Base-by-base conservation (phyloP, 2,113 vertebrate species). In the Apistogramma diplotaenia region DNA sequence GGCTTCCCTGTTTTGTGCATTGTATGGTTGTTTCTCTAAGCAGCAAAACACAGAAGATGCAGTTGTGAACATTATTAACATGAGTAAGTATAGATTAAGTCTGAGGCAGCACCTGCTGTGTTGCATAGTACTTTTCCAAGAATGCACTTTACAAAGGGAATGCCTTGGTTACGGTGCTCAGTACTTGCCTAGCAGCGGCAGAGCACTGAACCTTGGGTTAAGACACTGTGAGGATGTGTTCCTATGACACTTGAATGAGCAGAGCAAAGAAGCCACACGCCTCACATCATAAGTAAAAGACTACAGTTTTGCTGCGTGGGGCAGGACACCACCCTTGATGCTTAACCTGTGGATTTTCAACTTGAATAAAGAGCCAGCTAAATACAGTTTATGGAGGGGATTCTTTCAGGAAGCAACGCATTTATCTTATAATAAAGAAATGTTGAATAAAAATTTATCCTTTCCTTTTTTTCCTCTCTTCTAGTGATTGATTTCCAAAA, bases 261-360 rank as follows among this genome's bases (percentile, higher is more conserved):
- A 55, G 56, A 76, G 54, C 72, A 59, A 87, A 88, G 67, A 78
- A 65, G 84, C 84, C 46, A 11, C 77, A 60, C 75, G 54, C 79
- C 85, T 86, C 67, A 40, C 71, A 35, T 60, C 74, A 25, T 25
- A 61, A 58, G 29, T 70, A 3, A 89, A 86, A 90, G 80, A 90
- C 85, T 83, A 23, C 18, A 35, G 35, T 81, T 83, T 81, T 83
- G 9, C 73, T 88, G 85, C 84, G 80, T 61, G 56, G 87, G 71
- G 83, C 87, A 87, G 87, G 62, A 84, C 33, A 35, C 33, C 3
- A 23, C 23, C 58, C 31, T 43, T 92, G 85, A 91, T 88, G 70
- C 83, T 90, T 84, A 59, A 91, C 93, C 92, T 93, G 95, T 95
- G 94, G 94, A 95, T 91, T 93, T 93, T 92, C 92, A 92, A 79